A percentile compares a stretch with the other conserved stretches of the same genome.
These are phyloP conservation scores for Meloidogyne exigua DNA, from an alignment of 1,140 invertebrate genomes.

Conservation along the genomic window DNA sequence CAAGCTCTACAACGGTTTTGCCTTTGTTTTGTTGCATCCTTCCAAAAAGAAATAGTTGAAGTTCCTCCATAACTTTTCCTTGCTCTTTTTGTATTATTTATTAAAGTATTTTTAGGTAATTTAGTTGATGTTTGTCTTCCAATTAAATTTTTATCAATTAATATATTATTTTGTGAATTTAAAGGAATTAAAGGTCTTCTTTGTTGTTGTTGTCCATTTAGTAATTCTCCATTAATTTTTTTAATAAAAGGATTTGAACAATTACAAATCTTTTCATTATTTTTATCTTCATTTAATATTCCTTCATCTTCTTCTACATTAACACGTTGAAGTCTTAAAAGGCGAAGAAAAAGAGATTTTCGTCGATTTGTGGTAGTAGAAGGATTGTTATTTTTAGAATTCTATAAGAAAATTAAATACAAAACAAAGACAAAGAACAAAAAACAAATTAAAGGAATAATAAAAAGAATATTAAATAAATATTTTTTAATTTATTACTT, in stretches of 20 bases:
- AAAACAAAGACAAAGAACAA: background rate
- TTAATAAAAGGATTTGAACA: slow-evolving; percentile 4
- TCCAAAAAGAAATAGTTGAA: background rate
- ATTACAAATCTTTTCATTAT: background rate
- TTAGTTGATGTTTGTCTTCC: background rate
- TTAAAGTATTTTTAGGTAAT: background rate
- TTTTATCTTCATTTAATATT: too few species aligned
- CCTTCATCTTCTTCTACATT: background rate
- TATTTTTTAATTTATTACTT: background rate
- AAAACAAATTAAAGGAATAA: slow-evolving; percentile 3
- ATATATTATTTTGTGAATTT: background rate
- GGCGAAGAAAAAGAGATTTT: slow-evolving; percentile 31
- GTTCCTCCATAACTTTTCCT: background rate
- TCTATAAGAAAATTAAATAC: background rate
- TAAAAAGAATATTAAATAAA: background rate
- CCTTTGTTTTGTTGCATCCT: background rate
- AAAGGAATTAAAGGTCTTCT: background rate
- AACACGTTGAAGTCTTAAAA: slow-evolving; percentile 1
- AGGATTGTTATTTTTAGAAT: slow-evolving; percentile 3
- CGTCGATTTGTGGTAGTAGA: background rate
- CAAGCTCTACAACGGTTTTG: background rate
- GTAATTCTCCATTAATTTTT: background rate
- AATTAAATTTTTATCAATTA: background rate
- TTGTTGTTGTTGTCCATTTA: background rate
- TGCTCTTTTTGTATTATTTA: background rate